Percentiles rank a stretch among this genome's conserved stretches.
These are phyloP conservation scores for Odontomyia ornata DNA, from an alignment of 2,888 invertebrate species.

Conservation along the genomic window DNA sequence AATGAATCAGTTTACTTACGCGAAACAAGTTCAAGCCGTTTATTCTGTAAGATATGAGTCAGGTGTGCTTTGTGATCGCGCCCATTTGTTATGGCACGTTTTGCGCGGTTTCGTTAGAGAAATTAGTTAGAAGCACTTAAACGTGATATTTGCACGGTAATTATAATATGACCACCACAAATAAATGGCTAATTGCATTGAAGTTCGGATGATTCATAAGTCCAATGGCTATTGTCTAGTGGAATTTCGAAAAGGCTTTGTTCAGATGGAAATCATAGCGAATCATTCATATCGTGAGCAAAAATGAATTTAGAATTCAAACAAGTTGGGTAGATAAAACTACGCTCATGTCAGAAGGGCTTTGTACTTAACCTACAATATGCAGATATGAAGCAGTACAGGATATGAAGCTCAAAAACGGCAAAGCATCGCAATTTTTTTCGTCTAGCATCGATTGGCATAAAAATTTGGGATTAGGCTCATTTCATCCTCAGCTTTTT, in stretches of 20 bases:
- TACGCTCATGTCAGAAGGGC: too few relatives aligned
- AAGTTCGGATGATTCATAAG: neutral
- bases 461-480: too few relatives aligned
- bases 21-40: neutral
- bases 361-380: too few relatives aligned
- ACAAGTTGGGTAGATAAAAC: too few relatives aligned
- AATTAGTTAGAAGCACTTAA: neutral
- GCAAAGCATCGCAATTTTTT: too few relatives aligned
- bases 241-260: neutral
- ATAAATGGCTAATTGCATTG: neutral
- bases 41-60: neutral
- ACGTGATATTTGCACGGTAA: neutral
- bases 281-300: neutral
- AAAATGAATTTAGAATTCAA: neutral
- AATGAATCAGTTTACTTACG: neutral
- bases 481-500: too few relatives aligned
- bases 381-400: too few relatives aligned
- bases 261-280: neutral
- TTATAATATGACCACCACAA: neutral
- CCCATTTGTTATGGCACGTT: neutral
- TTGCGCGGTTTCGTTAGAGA: neutral
- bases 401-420: too few relatives aligned
- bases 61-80: neutral
- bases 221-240: neutral
- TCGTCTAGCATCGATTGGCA: too few relatives aligned